These are phyloP conservation scores for Columba janthina DNA, from an alignment of 2,113 vertebrate genomes.

Conservation along the genomic window DNA sequence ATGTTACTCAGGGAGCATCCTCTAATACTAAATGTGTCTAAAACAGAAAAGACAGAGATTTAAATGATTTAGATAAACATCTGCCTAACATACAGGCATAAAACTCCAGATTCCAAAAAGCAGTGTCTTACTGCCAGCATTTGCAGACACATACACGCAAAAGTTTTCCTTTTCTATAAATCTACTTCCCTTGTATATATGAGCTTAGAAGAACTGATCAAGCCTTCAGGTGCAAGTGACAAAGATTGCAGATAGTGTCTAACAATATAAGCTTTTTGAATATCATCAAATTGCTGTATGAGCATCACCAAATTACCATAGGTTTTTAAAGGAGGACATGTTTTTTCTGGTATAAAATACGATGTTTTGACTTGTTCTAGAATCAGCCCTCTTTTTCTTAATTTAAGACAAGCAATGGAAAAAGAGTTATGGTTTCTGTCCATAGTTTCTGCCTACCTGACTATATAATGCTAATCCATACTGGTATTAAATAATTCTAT, in stretches of 20 bases:
- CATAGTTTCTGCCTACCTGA: not conserved
- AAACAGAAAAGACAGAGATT: constrained; percentile 64
- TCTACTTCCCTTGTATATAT: not conserved
- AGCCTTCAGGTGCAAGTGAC: not conserved
- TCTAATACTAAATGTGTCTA: constrained; percentile 65
- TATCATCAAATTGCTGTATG: not conserved
- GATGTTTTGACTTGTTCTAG: not conserved
- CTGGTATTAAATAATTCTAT: constrained; percentile 20
- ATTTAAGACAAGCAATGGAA: not conserved
- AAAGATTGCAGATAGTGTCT: not conserved
- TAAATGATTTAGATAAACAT: constrained; percentile 76
- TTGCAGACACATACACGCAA: not conserved
- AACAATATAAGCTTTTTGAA: not conserved
- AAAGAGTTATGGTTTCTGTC: not conserved
- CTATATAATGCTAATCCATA: not conserved
- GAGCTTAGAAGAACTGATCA: not conserved
- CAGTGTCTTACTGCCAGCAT: constrained; percentile 27
- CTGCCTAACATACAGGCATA: constrained; percentile 46
- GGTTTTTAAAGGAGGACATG: not conserved
- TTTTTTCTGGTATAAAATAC: not conserved
- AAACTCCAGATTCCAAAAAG: constrained; percentile 36
- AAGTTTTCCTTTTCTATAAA: not conserved
- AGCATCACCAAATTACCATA: not conserved
- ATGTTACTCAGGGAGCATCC: constrained; percentile 45
- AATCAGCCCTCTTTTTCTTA: not conserved